These are phyloP conservation scores for Drosophila tanythrix DNA, from an alignment of 2,888 invertebrate species.

Conservation along the genomic window DNA sequence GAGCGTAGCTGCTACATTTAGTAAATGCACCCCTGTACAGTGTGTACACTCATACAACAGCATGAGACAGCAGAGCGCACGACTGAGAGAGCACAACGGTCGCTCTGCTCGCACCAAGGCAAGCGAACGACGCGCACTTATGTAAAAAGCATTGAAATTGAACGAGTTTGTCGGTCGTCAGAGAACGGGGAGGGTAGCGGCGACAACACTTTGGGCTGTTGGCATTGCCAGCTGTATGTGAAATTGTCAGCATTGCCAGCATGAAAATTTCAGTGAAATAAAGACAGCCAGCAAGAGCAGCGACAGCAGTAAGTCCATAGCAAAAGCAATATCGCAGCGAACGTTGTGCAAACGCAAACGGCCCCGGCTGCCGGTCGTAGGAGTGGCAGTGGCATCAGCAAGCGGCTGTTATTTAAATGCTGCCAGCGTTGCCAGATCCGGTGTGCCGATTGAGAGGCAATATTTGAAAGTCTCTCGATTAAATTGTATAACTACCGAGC, in stretches of 20 bases:
- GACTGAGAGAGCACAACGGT: slow-evolving; percentile 4
- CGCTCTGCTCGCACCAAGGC: slow-evolving; percentile 46
- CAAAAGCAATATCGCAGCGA: slow-evolving; percentile 62
- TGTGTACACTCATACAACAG: slow-evolving; percentile 44
- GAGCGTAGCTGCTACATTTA: slow-evolving; percentile 28
- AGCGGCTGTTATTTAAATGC: slow-evolving; percentile 65
- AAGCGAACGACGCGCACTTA: slow-evolving; percentile 63
- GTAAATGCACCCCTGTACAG: slow-evolving; percentile 75
- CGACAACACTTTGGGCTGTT: slow-evolving; percentile 39
- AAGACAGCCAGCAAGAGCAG: slow-evolving; percentile 51
- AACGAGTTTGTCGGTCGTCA: slow-evolving; percentile 69
- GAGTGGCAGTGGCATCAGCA: slow-evolving; percentile 63
- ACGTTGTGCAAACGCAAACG: slow-evolving; percentile 71
- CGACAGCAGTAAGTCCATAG: slow-evolving; percentile 28
- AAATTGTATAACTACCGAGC: slow-evolving; percentile 40
- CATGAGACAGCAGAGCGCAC: slow-evolving; percentile 21
- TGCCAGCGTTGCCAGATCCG: slow-evolving; percentile 57
- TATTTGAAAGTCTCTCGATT: slow-evolving; percentile 53
- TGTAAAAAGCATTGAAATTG: slow-evolving; percentile 78
- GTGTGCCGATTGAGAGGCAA: slow-evolving; percentile 18
- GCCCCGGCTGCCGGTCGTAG: slow-evolving; percentile 56
- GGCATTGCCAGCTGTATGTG: slow-evolving; percentile 57
- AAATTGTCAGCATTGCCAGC: slow-evolving; percentile 65
- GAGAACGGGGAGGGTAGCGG: slow-evolving; percentile 32
- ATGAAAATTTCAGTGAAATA: slow-evolving; percentile 50